Evolutionary conservation across 2,888 invertebrate species (phyloP).

Genomic region (Drosophila paramelanica): DNA sequence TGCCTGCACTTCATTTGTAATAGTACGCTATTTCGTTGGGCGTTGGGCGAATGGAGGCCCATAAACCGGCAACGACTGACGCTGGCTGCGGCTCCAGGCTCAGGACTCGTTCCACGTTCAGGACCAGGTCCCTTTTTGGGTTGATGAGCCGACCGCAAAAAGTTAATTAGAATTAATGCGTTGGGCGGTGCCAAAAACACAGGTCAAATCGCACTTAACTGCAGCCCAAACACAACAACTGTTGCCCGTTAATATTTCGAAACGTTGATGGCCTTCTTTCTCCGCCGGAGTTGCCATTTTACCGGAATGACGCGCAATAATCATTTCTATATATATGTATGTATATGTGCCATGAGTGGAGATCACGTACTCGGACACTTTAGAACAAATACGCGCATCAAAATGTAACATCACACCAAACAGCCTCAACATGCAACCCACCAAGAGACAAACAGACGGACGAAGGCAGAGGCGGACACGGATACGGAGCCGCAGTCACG

Average conservation of each 20-base stretch:
- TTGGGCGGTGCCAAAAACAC: slow-evolving; percentile 36
- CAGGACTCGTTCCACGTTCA: neutral
- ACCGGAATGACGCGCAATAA: slow-evolving; percentile 71
- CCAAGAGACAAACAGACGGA: slow-evolving; percentile 11
- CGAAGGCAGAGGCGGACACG: neutral
- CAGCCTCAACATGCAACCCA: slow-evolving; percentile 50
- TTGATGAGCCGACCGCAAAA: slow-evolving; percentile 73
- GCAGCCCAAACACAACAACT: slow-evolving; percentile 47
- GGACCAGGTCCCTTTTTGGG: slow-evolving; percentile 34
- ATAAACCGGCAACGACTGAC: slow-evolving; percentile 56
- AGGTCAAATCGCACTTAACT: slow-evolving; percentile 75
- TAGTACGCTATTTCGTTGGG: slow-evolving; percentile 59
- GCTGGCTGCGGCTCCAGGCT: slow-evolving; percentile 15
- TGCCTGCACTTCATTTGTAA: slow-evolving; percentile 81
- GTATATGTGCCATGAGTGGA: slow-evolving; percentile 45
- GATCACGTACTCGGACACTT: slow-evolving; percentile 75
- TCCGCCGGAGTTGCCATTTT: slow-evolving; percentile 54
- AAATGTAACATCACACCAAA: slow-evolving; percentile 72
- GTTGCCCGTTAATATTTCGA: slow-evolving; percentile 57
- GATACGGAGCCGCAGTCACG: slow-evolving; percentile 45
- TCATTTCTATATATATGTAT: slow-evolving; percentile 57
- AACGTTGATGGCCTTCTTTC: slow-evolving; percentile 34
- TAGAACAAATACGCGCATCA: slow-evolving; percentile 72
- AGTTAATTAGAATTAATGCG: slow-evolving; percentile 81
- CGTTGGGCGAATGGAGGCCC: slow-evolving; percentile 25